phyloP scores from a whole-genome alignment of 2,888 invertebrate species.

The Microctonus hyperodae region DNA sequence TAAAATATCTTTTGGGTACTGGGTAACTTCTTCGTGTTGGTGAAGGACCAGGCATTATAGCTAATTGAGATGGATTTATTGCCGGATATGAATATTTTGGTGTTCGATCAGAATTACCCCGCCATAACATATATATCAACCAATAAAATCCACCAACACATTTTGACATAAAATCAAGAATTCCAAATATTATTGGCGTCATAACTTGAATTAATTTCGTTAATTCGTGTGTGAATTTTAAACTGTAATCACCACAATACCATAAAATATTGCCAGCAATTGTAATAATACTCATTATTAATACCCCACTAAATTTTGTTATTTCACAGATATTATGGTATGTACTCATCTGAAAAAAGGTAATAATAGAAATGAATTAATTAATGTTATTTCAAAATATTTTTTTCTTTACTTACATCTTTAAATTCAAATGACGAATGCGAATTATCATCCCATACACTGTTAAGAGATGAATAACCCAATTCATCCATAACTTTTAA shows the following conservation, averaged over 20 bases:
- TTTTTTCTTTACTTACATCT: conserved; percentile 40
- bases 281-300: conserved; percentile 52
- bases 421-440: conserved; percentile 41
- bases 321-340: conserved; percentile 51
- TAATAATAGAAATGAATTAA: background rate
- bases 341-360: conserved; percentile 49
- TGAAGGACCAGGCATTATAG: conserved; percentile 20
- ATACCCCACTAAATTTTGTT: conserved; percentile 51
- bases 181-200: conserved; percentile 57
- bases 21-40: conserved; percentile 10
- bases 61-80: conserved; percentile 32
- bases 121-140: conserved; percentile 55
- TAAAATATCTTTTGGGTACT: too few relatives aligned
- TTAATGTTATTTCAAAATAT: conserved; percentile 3
- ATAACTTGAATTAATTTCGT: conserved; percentile 49
- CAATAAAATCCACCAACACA: conserved; percentile 60
- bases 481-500: conserved; percentile 45
- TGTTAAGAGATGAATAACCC: conserved; percentile 28
- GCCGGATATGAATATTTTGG: conserved; percentile 22
- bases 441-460: conserved; percentile 18
- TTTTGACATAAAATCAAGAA: conserved; percentile 57
- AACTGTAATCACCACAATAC: conserved; percentile 54
- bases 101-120: conserved; percentile 37
- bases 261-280: conserved; percentile 48
- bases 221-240: conserved; percentile 55